Conservation (phyloP, 2,888 invertebrate genomes). For the Spisula solida region DNA sequence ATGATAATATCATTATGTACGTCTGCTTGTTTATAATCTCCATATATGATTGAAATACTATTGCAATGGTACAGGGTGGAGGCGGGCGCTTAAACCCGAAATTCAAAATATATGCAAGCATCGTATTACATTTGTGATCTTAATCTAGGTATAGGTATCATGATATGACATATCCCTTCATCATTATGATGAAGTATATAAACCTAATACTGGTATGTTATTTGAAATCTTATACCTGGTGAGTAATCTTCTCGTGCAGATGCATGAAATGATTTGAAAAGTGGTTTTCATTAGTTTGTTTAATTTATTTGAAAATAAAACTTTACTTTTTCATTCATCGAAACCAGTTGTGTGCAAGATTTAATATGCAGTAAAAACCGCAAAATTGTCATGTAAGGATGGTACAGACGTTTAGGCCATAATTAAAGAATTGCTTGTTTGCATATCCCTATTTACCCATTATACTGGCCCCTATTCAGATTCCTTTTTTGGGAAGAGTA, state of each 20-base stretch:
- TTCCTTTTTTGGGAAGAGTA: too few species aligned
- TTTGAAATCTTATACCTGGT: not conserved
- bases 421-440: too few species aligned
- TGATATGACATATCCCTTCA: not conserved
- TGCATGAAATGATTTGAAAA: not conserved
- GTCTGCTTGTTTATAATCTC: too few species aligned
- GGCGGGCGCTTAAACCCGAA: too few species aligned
- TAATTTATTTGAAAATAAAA: not conserved
- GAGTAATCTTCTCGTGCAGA: not conserved
- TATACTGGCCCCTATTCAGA: too few species aligned
- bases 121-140: too few species aligned
- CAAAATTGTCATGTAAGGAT: conserved; percentile 12
- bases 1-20: too few species aligned
- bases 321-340: not conserved
- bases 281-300: not conserved
- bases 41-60: too few species aligned
- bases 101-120: too few species aligned
- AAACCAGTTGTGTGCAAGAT: not conserved
- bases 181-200: too few species aligned
- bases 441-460: too few species aligned
- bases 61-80: too few species aligned
- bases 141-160: not conserved
- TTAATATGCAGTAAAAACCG: not conserved
- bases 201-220: not conserved
- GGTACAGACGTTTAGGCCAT: not conserved